Conservation (phyloP, 2,888 invertebrate genomes). For the Cryptus viduatorius region DNA sequence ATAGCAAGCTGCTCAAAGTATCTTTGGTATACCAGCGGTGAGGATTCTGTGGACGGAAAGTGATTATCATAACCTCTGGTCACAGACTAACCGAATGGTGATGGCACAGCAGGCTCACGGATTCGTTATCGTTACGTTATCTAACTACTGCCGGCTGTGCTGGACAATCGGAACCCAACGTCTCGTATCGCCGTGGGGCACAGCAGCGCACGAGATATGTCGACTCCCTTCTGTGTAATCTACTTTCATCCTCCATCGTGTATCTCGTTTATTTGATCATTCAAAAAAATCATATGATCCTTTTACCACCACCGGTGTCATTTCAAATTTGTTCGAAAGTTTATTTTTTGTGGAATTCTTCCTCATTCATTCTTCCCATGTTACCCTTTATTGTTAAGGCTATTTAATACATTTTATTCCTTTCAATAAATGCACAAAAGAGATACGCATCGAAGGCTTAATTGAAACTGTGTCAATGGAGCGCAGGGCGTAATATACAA, state of each 20-base stretch:
- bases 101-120: conserved; percentile 21
- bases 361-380: too few relatives aligned
- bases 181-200: conserved; percentile 25
- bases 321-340: neutral
- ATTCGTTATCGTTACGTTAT: conserved; percentile 45
- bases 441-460: neutral
- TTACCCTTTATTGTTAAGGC: neutral
- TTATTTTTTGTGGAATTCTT: neutral
- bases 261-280: neutral
- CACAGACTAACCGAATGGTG: conserved; percentile 18
- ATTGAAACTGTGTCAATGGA: neutral
- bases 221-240: neutral
- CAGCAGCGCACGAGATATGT: neutral
- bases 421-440: neutral
- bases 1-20: conserved; percentile 45
- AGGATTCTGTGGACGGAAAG: conserved; percentile 11
- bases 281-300: neutral
- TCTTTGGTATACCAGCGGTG: conserved; percentile 21
- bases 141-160: conserved; percentile 16
- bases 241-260: neutral
- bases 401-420: neutral
- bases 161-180: conserved; percentile 32
- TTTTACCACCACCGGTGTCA: neutral
- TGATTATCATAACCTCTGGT: conserved; percentile 37
- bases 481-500: neutral